Conservation (phyloP, 2,888 invertebrate genomes). For the Drosophila niveifrons region DNA sequence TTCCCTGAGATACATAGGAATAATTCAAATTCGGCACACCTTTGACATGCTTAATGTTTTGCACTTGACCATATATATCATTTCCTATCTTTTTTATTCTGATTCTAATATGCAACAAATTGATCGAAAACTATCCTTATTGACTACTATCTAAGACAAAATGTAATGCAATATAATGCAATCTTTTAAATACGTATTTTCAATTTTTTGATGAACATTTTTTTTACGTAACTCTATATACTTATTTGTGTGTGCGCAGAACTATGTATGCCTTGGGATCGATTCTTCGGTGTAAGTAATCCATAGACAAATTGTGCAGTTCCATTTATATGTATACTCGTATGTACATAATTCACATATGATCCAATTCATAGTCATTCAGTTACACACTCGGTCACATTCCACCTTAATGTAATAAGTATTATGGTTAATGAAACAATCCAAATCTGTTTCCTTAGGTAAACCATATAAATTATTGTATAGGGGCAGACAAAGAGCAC, state of each 20-base stretch:
- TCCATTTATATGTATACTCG: conserved; percentile 19
- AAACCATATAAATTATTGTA: background rate
- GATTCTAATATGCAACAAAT: conserved; percentile 38
- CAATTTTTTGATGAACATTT: conserved; percentile 66
- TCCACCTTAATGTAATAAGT: conserved; percentile 4
- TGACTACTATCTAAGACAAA: conserved; percentile 27
- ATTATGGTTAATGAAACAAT: background rate
- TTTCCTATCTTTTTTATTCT: conserved; percentile 20
- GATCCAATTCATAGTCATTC: conserved; percentile 39
- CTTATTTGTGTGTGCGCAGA: conserved; percentile 85
- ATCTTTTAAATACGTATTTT: conserved; percentile 61
- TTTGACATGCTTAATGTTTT: conserved; percentile 40
- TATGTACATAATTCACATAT: conserved; percentile 29
- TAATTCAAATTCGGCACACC: conserved; percentile 16
- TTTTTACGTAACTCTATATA: conserved; percentile 50
- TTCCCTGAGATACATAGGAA: conserved; percentile 4
- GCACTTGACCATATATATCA: conserved; percentile 31
- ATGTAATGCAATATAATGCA: conserved; percentile 49
- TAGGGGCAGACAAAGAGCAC: conserved; percentile 26
- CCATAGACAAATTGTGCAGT: conserved; percentile 46
- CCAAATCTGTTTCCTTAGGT: background rate
- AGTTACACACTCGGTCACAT: conserved; percentile 34
- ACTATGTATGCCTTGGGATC: conserved; percentile 96
- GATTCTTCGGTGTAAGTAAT: conserved; percentile 95
- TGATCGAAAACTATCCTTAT: conserved; percentile 11